Evolutionary conservation across 2,888 invertebrate genomes (phyloP), one percentile per base, ranked within the genome.

Genomic region (Eilema depressum): DNA sequence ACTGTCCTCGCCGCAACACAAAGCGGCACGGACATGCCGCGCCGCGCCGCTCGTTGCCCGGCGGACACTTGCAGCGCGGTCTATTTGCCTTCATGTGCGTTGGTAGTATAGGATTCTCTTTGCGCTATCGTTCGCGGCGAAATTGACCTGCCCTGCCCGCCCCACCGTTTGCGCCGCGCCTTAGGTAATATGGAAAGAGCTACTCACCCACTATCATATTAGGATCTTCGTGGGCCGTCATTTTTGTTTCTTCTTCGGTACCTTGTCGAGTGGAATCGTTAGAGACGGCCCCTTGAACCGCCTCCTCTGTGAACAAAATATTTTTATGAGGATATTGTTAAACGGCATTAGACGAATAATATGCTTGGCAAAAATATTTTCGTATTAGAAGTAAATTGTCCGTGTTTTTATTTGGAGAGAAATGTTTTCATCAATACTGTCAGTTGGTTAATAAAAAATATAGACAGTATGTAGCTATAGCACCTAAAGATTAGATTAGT

Each of bases 201-300:
- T 69, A 93, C 95, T 93, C 75, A 95, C 95, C 95, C 69, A 95
- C 92, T 84, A 95, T 91, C 94, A 95, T 94, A 82, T 94, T 93
- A 75, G 92, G 91, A 76, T 92, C 92, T 86, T 91, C 91, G 89
- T 89, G 91, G 53, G 88, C 87, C 83, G 94, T 90, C 93, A 95
- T 90, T 75, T 91, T 92, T 78, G 84, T 86, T 79, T 88, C 88
- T 85, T 88, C 83, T 71, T 84, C 84, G 53, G 76, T 70, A 79
- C 86, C 79, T 72, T 77, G 85, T 65, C 81, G 76, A 73, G 84
- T 75, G 70, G 88, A 91, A 86, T 90, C 85, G 86, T 91, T 91
- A 71, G 80, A 85, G 86, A 83, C 88, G 86, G 87, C 85, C 75
- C 77, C 78, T 65, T 71, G 76, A 81, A 89, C 86, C 88, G 91